A percentile compares a stretch with the other conserved stretches of the same genome.
phyloP scores from a whole-genome alignment of 2,797 vertebrate species.

The Helicolenus hilgendorfi region DNA sequence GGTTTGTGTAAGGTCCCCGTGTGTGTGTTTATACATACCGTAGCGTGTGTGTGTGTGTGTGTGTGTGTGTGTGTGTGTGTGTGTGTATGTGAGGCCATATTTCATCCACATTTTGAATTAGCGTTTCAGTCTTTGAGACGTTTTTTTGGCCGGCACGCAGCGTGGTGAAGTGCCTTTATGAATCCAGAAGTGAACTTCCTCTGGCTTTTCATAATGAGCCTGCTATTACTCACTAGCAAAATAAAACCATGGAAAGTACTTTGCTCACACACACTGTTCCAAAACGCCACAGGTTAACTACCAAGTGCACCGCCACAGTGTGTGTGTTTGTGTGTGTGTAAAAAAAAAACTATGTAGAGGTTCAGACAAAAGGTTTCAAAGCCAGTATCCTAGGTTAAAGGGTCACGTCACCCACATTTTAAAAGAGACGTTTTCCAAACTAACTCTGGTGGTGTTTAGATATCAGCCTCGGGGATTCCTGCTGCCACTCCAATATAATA shows the following conservation, averaged over 20 bases:
- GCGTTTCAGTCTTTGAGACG: slow-evolving; percentile 23
- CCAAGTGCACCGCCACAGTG: slow-evolving; percentile 8
- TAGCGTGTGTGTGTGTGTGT: neutral
- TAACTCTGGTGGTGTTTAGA: neutral
- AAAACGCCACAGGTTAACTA: slow-evolving; percentile 61
- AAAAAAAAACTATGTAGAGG: neutral
- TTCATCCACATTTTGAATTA: slow-evolving; percentile 49
- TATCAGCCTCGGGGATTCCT: neutral
- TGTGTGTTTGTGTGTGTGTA: neutral
- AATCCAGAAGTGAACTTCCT: slow-evolving; percentile 87
- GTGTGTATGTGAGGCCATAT: slow-evolving; percentile 23
- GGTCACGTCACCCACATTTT: neutral
- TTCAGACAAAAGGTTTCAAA: neutral
- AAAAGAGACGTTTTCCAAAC: neutral
- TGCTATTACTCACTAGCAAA: slow-evolving; percentile 87
- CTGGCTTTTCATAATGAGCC: slow-evolving; percentile 82
- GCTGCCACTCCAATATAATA: neutral
- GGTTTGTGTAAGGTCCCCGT: slow-evolving; percentile 25
- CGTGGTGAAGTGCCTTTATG: slow-evolving; percentile 77
- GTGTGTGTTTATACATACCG: slow-evolving; percentile 16
- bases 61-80: neutral
- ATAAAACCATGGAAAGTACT: slow-evolving; percentile 88
- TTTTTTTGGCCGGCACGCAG: slow-evolving; percentile 48
- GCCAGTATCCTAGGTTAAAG: neutral
- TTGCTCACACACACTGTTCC: slow-evolving; percentile 46